Percentiles rank a stretch among this genome's conserved stretches.
phyloP scores from a whole-genome alignment of 2,797 vertebrate genomes.

The Clarias platycephalus region DNA sequence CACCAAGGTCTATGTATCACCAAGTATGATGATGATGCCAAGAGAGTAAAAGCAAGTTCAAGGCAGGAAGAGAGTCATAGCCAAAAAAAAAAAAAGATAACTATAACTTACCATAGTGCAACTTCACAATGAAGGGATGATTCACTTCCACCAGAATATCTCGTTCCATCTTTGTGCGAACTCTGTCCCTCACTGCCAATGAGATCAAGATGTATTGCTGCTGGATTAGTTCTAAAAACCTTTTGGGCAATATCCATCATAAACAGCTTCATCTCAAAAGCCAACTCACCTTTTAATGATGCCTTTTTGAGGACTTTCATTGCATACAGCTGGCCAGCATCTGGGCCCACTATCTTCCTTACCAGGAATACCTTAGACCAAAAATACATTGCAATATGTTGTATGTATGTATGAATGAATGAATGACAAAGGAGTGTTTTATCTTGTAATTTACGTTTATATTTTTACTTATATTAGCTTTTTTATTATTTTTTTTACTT shows the following conservation, averaged over 20 bases:
- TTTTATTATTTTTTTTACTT: too few species aligned
- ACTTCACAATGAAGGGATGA: constrained; percentile 98
- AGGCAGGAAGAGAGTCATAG: neutral
- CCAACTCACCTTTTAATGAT: constrained; percentile 89
- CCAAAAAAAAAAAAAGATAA: neutral
- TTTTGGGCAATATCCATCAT: neutral
- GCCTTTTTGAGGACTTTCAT: constrained; percentile 99
- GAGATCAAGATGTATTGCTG: neutral
- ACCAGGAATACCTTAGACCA: constrained; percentile 90
- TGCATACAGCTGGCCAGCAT: constrained; percentile 96
- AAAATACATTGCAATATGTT: neutral
- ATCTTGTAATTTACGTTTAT: too few species aligned
- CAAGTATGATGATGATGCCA: neutral
- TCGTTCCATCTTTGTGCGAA: constrained; percentile 97
- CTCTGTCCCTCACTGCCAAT: constrained; percentile 88
- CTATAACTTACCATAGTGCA: constrained; percentile 92
- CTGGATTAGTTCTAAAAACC: neutral
- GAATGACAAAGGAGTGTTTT: too few species aligned
- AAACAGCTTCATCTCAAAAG: neutral
- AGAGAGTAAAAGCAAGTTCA: neutral
- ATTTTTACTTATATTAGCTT: too few species aligned
- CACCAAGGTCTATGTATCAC: neutral
- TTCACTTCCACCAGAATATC: constrained; percentile 98
- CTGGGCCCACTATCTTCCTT: constrained; percentile 91
- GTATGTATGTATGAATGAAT: too few species aligned